phyloP scores from a whole-genome alignment of 2,888 invertebrate species.

The Ernsta delagoae region DNA sequence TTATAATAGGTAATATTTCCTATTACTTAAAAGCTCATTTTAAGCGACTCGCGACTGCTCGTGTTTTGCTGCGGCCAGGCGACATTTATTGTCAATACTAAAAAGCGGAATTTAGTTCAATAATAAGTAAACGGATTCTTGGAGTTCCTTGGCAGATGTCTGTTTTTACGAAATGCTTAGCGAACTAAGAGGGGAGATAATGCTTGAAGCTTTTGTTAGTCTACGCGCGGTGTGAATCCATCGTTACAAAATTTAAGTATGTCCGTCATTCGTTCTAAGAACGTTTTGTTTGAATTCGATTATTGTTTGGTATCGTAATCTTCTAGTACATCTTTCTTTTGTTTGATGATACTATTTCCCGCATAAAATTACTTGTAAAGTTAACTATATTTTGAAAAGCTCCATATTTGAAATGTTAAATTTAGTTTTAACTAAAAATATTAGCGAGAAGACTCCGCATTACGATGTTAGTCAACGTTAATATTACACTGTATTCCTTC shows the following conservation, averaged over 20 bases:
- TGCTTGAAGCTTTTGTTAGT: conserved; percentile 49
- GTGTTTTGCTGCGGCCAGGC: conserved; percentile 52
- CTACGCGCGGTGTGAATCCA: conserved; percentile 50
- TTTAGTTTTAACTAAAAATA: too few species aligned
- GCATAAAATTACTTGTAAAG: too few species aligned
- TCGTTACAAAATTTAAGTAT: conserved; percentile 37
- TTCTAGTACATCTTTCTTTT: too few species aligned
- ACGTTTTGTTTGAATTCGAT: too few species aligned
- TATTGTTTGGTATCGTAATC: too few species aligned
- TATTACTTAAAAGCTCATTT: conserved; percentile 8
- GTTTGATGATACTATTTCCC: too few species aligned
- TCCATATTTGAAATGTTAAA: too few species aligned
- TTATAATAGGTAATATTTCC: conserved; percentile 57
- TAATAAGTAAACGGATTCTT: conserved; percentile 56
- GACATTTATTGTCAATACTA: conserved; percentile 57
- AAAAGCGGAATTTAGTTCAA: conserved; percentile 64
- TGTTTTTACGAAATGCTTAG: conserved; percentile 56
- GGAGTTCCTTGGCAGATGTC: conserved; percentile 53
- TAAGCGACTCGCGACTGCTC: conserved; percentile 6
- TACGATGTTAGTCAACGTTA: too few species aligned
- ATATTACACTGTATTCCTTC: too few species aligned
- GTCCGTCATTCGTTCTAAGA: not conserved
- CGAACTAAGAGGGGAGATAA: conserved; percentile 48
- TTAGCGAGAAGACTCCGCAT: too few species aligned
- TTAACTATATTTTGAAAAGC: too few species aligned